Conservation (phyloP, 2,797 vertebrate species). For the Babyrousa celebensis region DNA sequence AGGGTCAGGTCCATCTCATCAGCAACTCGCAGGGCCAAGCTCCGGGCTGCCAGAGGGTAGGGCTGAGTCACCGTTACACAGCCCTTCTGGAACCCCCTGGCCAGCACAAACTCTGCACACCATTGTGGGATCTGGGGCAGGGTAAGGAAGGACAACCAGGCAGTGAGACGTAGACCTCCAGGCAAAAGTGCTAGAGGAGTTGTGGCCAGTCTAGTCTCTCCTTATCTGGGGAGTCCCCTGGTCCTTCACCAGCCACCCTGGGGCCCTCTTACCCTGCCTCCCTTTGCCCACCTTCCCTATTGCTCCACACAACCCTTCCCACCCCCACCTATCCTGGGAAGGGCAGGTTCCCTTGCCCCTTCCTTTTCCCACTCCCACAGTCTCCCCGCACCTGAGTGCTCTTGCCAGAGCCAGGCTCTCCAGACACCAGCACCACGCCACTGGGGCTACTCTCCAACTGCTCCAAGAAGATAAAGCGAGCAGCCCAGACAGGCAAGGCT, state of each 20-base stretch:
- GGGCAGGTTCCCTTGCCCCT: background rate
- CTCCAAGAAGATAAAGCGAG: conserved; percentile 94
- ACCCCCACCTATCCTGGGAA: background rate
- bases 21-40: conserved; percentile 95
- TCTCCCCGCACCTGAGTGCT: conserved; percentile 95
- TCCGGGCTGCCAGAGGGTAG: conserved; percentile 94
- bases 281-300: background rate
- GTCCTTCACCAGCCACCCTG: fast-evolving
- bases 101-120: conserved; percentile 97
- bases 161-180: fast-evolving
- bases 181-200: background rate
- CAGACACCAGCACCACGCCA: conserved; percentile 95
- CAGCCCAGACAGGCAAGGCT: conserved; percentile 93
- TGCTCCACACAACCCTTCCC: background rate
- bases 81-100: conserved; percentile 94
- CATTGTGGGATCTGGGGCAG: conserved; percentile 96
- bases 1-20: conserved; percentile 99
- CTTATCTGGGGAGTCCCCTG: background rate
- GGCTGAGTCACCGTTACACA: conserved; percentile 96
- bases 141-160: background rate
- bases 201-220: background rate
- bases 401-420: conserved; percentile 94
- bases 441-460: conserved; percentile 93
- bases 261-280: background rate
- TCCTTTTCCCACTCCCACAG: background rate